Evolutionary conservation across 2,113 vertebrate genomes (phyloP).

Genomic region (Dissostichus mawsoni): DNA sequence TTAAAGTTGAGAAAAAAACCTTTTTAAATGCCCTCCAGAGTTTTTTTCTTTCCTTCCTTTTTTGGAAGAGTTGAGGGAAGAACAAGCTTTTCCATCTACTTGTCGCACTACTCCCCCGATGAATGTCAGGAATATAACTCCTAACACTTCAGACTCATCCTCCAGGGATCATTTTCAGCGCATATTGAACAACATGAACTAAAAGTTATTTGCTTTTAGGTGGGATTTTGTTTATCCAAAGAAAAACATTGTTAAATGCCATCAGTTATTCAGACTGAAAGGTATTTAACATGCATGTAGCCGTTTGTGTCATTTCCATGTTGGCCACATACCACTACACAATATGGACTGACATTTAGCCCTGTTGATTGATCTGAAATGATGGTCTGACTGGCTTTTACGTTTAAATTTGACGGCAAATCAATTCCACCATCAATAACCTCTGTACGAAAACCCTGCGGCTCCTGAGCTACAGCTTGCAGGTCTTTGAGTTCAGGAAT

Average conservation of each 20-base stretch:
- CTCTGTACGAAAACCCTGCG: constrained; percentile 33
- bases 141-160: constrained; percentile 23
- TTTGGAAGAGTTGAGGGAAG: constrained; percentile 42
- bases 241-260: neutral
- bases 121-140: neutral
- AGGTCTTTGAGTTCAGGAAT: constrained; percentile 54
- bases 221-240: constrained; percentile 3
- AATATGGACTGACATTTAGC: constrained; percentile 43
- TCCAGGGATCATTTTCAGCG: constrained; percentile 11
- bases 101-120: constrained; percentile 5
- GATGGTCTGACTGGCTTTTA: constrained; percentile 53
- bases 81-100: constrained; percentile 53
- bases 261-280: constrained; percentile 1
- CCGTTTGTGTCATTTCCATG: constrained; percentile 16
- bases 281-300: neutral
- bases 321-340: constrained; percentile 36
- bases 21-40: constrained; percentile 70
- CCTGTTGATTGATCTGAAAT: constrained; percentile 68
- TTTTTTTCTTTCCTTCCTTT: constrained; percentile 36
- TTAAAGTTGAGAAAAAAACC: constrained; percentile 75
- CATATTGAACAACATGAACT: neutral
- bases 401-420: constrained; percentile 68
- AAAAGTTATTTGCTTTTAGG: constrained; percentile 15
- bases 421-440: constrained; percentile 70
- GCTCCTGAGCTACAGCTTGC: constrained; percentile 49